These are phyloP conservation scores for Polymixis flavicincta DNA, from an alignment of 2,888 invertebrate genomes.

Conservation along the genomic window DNA sequence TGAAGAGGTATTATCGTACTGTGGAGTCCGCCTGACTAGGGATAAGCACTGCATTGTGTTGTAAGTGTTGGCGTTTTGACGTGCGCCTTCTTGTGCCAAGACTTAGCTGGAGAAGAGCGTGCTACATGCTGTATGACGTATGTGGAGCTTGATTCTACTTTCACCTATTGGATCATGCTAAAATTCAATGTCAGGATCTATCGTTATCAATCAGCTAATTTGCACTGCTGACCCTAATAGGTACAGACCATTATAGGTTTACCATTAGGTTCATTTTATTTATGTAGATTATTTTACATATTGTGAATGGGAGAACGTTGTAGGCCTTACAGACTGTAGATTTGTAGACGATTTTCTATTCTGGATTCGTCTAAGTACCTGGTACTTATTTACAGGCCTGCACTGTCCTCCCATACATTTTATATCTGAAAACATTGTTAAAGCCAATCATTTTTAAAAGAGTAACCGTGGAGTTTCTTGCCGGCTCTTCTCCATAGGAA, in stretches of 20 bases:
- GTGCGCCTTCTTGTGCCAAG: constrained; percentile 64
- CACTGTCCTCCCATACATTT: too few relatives aligned
- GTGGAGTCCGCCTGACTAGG: constrained; percentile 71
- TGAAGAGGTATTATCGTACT: constrained; percentile 81
- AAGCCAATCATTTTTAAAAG: too few relatives aligned
- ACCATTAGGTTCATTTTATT: too few relatives aligned
- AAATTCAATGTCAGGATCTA: background rate
- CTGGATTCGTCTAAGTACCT: too few relatives aligned
- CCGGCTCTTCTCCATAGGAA: too few relatives aligned
- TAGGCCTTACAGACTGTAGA: too few relatives aligned
- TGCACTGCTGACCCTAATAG: background rate
- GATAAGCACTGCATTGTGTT: constrained; percentile 77
- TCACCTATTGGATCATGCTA: constrained; percentile 7
- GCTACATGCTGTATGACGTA: constrained; percentile 24
- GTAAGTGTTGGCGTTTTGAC: constrained; percentile 70
- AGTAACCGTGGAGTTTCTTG: too few relatives aligned
- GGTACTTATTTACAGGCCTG: too few relatives aligned
- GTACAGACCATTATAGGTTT: background rate
- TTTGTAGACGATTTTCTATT: too few relatives aligned
- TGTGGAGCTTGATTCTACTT: background rate
- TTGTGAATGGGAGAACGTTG: too few relatives aligned
- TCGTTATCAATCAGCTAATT: background rate
- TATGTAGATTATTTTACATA: too few relatives aligned
- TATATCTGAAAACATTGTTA: too few relatives aligned
- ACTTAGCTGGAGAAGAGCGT: constrained; percentile 47